Percentiles rank a stretch among this genome's conserved stretches.
phyloP scores from a whole-genome alignment of 2,797 vertebrate genomes.

The Lagorchestes hirsutus region DNA sequence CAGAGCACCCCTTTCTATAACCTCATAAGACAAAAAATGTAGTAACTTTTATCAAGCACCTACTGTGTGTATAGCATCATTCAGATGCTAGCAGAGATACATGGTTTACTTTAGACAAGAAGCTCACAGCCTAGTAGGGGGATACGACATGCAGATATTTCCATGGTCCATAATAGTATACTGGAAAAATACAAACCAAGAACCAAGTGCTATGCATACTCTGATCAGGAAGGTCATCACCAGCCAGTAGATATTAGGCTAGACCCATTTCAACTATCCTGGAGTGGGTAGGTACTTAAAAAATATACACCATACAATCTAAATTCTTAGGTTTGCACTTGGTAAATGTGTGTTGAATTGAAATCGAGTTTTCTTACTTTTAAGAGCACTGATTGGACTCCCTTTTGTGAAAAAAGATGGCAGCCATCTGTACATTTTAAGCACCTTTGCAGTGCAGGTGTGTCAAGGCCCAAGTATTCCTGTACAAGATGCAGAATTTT shows the following conservation, averaged over 20 bases:
- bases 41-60: background rate
- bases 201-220: background rate
- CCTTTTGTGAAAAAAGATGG: background rate
- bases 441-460: background rate
- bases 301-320: background rate
- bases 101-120: background rate
- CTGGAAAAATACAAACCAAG: background rate
- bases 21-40: background rate
- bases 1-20: background rate
- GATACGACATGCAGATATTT: too few relatives aligned
- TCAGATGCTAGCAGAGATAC: background rate
- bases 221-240: background rate
- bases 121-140: background rate
- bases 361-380: background rate
- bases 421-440: background rate
- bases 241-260: background rate
- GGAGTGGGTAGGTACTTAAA: background rate
- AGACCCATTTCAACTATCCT: background rate
- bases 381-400: background rate
- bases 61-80: background rate
- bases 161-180: background rate
- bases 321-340: background rate
- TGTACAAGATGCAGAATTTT: background rate
- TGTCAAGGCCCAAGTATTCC: background rate
- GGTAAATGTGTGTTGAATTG: background rate